phyloP scores from a whole-genome alignment of 2,797 vertebrate genomes.

The Sebastes vulpes region DNA sequence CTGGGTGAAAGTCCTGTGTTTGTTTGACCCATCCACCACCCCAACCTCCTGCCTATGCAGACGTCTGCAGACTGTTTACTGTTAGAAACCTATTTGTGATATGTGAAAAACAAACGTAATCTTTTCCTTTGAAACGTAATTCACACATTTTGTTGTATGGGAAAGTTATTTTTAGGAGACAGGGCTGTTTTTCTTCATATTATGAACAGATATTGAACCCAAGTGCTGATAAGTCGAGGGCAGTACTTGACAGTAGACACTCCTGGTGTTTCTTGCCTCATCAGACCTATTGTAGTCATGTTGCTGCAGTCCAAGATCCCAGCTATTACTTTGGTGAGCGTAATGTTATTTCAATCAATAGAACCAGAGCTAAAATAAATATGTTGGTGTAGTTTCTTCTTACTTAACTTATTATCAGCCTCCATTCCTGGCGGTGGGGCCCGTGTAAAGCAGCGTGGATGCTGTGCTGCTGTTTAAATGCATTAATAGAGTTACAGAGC shows the following conservation, averaged over 20 bases:
- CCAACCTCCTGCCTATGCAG: too few relatives aligned
- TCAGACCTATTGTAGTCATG: neutral
- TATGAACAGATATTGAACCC: neutral
- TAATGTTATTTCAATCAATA: neutral
- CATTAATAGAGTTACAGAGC: neutral
- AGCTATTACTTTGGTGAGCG: neutral
- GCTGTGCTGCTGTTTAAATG: neutral
- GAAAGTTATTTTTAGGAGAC: too few relatives aligned
- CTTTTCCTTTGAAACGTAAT: too few relatives aligned
- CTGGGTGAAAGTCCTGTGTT: too few relatives aligned
- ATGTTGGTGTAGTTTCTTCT: neutral
- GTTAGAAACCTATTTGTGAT: too few relatives aligned
- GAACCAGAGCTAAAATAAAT: neutral
- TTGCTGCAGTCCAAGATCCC: neutral
- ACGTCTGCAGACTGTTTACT: too few relatives aligned
- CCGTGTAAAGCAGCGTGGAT: neutral
- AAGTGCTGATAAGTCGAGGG: neutral
- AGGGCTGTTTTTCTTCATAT: neutral
- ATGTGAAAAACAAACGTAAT: too few relatives aligned
- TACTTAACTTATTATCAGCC: neutral
- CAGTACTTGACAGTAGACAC: neutral
- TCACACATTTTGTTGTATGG: too few relatives aligned
- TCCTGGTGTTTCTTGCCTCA: neutral
- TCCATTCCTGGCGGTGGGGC: neutral
- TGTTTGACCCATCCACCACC: too few relatives aligned